phyloP scores from a whole-genome alignment of 2,888 invertebrate species.

The Tanypteryx hageni region DNA sequence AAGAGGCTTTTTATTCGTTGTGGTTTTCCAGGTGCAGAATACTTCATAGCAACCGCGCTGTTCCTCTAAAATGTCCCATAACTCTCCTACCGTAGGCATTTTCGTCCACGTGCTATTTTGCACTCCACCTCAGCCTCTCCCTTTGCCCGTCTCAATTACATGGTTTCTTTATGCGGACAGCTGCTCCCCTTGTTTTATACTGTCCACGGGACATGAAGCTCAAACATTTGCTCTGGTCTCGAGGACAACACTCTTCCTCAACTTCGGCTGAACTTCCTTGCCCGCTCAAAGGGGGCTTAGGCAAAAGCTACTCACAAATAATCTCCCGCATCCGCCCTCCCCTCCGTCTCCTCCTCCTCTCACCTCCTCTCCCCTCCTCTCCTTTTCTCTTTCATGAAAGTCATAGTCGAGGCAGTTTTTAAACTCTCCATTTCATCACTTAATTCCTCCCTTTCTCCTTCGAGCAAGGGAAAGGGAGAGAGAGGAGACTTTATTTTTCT shows the following conservation, averaged over 20 bases:
- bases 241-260: background rate
- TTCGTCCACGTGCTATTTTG: no score
- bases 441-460: background rate
- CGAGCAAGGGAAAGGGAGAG: background rate
- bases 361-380: background rate
- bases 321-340: background rate
- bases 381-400: background rate
- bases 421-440: background rate
- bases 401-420: background rate
- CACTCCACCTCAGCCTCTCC: no score
- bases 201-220: background rate
- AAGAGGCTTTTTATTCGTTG: no score
- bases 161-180: background rate
- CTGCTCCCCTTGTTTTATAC: background rate
- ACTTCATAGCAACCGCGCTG: no score
- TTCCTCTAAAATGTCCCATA: no score
- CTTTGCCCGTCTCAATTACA: no score
- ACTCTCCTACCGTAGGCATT: no score
- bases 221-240: conserved; percentile 24
- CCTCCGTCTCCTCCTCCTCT: background rate
- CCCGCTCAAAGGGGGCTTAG: background rate
- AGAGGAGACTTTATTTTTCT: background rate
- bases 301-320: background rate
- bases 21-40: no score
- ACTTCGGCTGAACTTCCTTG: conserved; percentile 1